Conservation (phyloP, 2,113 vertebrate genomes). For the Erythrolamprus reginae region DNA sequence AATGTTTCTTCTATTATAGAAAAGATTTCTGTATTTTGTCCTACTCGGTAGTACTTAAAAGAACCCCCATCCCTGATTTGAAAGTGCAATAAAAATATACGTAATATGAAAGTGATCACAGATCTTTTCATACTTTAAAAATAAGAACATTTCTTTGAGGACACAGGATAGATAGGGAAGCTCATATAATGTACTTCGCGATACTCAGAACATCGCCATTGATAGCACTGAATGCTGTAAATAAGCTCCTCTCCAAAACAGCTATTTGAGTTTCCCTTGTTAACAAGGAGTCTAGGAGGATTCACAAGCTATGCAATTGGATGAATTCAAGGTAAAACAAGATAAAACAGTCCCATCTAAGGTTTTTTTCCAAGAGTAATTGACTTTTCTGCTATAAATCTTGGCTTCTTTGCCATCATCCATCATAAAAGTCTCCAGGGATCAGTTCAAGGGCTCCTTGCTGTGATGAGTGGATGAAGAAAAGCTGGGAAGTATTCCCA, state of each 20-base stretch:
- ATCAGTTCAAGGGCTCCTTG: neutral
- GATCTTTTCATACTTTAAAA: neutral
- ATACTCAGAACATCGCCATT: neutral
- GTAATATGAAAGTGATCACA: neutral
- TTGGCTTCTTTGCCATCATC: neutral
- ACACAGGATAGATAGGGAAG: neutral
- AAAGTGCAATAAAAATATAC: neutral
- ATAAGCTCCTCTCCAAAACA: neutral
- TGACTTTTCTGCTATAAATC: neutral
- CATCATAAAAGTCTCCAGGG: neutral
- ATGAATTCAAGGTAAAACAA: neutral
- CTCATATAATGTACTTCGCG: neutral
- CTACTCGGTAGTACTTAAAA: neutral
- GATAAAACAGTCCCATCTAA: neutral
- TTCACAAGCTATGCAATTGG: neutral
- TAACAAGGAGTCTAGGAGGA: neutral
- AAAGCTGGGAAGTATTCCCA: neutral
- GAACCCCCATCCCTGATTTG: neutral
- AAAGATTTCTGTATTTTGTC: neutral
- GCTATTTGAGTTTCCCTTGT: neutral
- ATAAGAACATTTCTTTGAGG: neutral
- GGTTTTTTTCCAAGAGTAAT: neutral
- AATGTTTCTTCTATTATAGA: neutral
- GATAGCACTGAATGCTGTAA: neutral
- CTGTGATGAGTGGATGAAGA: neutral